Conservation (phyloP, 2,888 invertebrate genomes). For the Luperina testacea region DNA sequence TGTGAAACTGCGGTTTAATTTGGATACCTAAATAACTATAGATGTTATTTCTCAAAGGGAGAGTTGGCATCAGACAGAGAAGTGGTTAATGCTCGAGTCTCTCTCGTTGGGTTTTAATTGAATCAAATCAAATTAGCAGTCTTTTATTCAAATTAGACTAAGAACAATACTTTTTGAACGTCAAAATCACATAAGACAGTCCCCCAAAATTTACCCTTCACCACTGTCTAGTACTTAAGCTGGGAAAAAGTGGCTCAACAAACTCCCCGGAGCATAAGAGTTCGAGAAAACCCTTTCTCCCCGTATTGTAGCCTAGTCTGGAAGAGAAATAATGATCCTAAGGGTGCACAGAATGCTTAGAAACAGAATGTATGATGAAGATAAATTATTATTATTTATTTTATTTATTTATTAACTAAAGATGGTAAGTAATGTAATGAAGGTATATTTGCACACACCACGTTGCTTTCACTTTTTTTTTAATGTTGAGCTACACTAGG, state of each 20-base stretch:
- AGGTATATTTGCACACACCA: neutral
- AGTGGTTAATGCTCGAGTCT: too few species aligned
- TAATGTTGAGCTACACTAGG: too few species aligned
- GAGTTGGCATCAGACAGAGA: too few species aligned
- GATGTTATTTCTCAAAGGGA: neutral
- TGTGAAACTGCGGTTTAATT: conserved; percentile 19
- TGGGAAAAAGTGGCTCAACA: neutral
- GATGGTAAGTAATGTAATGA: too few species aligned
- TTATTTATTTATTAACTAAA: too few species aligned
- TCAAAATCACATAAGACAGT: neutral
- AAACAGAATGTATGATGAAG: neutral
- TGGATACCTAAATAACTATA: neutral
- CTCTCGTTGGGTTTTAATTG: neutral
- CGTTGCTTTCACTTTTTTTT: neutral
- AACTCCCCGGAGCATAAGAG: neutral
- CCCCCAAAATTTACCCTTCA: too few species aligned
- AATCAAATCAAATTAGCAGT: neutral
- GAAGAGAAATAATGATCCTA: neutral
- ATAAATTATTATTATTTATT: too few species aligned
- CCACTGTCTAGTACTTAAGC: neutral
- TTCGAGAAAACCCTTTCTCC: neutral
- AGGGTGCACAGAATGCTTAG: neutral
- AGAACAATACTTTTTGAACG: neutral
- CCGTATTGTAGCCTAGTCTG: neutral
- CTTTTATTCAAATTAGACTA: neutral